phyloP scores from a whole-genome alignment of 1,140 invertebrate species.

The Ooceraea biroi region DNA sequence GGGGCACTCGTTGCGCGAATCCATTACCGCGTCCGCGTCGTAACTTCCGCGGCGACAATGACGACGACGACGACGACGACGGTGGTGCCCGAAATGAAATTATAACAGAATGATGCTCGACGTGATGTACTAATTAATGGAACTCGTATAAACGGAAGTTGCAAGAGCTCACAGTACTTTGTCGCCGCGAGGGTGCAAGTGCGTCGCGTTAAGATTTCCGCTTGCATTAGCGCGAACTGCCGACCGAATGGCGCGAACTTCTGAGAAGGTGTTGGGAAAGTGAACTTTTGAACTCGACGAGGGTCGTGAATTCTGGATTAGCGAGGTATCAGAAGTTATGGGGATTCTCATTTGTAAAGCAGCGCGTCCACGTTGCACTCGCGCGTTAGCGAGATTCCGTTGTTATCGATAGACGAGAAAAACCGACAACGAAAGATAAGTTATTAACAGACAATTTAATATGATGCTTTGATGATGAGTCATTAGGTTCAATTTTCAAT shows the following conservation, averaged over 20 bases:
- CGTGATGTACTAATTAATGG: slow-evolving; percentile 35
- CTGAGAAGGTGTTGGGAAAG: background rate
- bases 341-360: no score
- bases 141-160: slow-evolving; percentile 28
- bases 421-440: background rate
- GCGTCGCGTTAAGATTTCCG: slow-evolving; percentile 34
- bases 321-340: background rate
- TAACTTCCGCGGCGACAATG: slow-evolving; percentile 31
- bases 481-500: background rate
- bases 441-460: background rate
- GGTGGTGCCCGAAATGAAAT: slow-evolving; percentile 19
- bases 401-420: no score
- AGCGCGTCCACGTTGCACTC: no score
- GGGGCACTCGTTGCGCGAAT: slow-evolving; percentile 36
- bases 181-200: slow-evolving; percentile 9
- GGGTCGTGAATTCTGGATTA: slow-evolving; percentile 23
- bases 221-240: slow-evolving; percentile 42
- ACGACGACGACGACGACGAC: no score
- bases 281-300: slow-evolving; percentile 16
- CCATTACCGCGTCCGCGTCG: background rate
- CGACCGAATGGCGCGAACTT: slow-evolving; percentile 23
- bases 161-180: slow-evolving; percentile 2
- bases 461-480: no score
- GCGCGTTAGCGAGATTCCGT: no score
- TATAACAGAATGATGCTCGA: slow-evolving; percentile 23